phyloP scores from a whole-genome alignment of 2,797 vertebrate species.

The Thunnus albacares region DNA sequence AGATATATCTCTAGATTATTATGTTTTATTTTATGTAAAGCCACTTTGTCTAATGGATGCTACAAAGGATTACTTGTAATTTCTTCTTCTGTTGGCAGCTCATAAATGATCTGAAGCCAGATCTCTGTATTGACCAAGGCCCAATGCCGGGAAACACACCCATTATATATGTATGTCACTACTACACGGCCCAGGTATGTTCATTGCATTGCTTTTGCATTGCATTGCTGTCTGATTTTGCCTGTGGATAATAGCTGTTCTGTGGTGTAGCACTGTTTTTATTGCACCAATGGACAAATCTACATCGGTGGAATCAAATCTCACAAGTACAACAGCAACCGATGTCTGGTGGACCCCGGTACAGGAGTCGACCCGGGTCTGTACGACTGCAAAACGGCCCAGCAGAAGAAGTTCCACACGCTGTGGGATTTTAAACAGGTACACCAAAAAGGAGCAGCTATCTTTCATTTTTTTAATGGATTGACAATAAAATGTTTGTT shows the following conservation, averaged over 20 bases:
- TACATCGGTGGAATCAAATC: slow-evolving; percentile 80
- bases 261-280: slow-evolving; percentile 70
- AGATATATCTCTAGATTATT: too few relatives aligned
- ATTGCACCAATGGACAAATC: slow-evolving; percentile 69
- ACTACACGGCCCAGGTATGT: slow-evolving; percentile 72
- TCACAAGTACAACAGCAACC: slow-evolving; percentile 79
- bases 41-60: background rate
- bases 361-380: slow-evolving; percentile 60
- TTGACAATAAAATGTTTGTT: slow-evolving; percentile 2
- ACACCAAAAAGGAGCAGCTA: background rate
- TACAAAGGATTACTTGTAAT: background rate
- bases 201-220: background rate
- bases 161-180: slow-evolving; percentile 75
- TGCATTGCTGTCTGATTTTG: background rate
- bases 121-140: slow-evolving; percentile 81
- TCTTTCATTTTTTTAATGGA: background rate
- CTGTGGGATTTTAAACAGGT: slow-evolving; percentile 85
- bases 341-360: slow-evolving; percentile 79
- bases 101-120: slow-evolving; percentile 58
- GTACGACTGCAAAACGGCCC: slow-evolving; percentile 67
- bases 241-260: slow-evolving; percentile 1
- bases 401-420: slow-evolving; percentile 68
- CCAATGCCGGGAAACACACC: slow-evolving; percentile 73
- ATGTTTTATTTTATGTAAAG: too few relatives aligned
- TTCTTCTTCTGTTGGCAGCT: slow-evolving; percentile 69